Percentiles rank a stretch among this genome's conserved stretches.
phyloP scores from a whole-genome alignment of 2,113 vertebrate genomes.

The Edolisoma coerulescens region DNA sequence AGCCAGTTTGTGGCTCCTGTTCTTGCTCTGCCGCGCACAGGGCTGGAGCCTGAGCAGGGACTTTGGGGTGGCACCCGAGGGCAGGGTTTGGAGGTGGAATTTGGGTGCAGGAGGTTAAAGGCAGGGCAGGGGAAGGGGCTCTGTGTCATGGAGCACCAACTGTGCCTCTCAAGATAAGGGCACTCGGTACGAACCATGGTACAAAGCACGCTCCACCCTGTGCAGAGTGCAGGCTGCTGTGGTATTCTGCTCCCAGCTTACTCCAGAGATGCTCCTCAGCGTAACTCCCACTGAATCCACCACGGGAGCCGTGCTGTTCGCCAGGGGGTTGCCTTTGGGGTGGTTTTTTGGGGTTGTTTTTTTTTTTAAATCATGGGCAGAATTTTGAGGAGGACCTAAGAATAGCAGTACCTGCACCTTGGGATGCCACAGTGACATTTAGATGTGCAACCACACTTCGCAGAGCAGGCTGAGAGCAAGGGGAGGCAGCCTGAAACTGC shows the following conservation, averaged over 20 bases:
- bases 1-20: background rate
- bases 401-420: background rate
- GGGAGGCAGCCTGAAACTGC: background rate
- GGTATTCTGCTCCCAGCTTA: fast-evolving
- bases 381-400: background rate
- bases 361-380: background rate
- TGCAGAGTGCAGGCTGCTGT: background rate
- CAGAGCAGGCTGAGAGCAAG: background rate
- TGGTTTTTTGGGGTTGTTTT: no score
- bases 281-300: background rate
- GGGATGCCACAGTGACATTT: background rate
- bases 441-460: fast-evolving
- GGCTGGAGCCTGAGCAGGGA: fast-evolving
- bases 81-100: background rate
- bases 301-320: fast-evolving
- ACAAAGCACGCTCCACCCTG: background rate
- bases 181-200: fast-evolving
- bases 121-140: background rate
- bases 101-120: background rate
- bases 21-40: background rate
- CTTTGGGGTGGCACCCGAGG: background rate
- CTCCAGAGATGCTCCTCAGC: background rate
- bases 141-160: fast-evolving
- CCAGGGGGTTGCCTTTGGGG: background rate
- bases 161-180: background rate